phyloP scores from a whole-genome alignment of 2,113 vertebrate genomes.

The Rhinolophus sinicus region DNA sequence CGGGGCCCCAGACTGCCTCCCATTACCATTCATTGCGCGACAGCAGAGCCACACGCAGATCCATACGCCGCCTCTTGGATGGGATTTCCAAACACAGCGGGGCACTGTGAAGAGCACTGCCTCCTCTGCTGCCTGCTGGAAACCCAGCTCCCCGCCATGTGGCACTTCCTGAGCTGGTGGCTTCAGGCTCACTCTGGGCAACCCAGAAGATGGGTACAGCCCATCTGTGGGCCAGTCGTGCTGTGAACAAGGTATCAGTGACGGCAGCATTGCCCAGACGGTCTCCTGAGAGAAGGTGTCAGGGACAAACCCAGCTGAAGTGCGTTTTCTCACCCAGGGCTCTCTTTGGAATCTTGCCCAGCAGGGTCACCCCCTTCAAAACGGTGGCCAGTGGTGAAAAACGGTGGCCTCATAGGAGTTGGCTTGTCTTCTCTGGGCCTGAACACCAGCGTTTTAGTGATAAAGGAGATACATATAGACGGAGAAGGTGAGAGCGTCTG shows the following conservation, averaged over 20 bases:
- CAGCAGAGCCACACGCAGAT: slow-evolving; percentile 65
- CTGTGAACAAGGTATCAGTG: not conserved
- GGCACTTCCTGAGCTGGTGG: not conserved
- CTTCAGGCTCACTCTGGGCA: not conserved
- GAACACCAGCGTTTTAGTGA: not conserved
- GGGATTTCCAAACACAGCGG: slow-evolving; percentile 63
- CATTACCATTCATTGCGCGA: slow-evolving; percentile 67
- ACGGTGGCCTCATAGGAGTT: fast-evolving
- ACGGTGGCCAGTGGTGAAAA: no score
- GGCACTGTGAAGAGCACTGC: not conserved
- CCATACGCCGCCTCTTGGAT: slow-evolving; percentile 74
- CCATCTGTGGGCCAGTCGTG: not conserved
- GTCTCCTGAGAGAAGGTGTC: not conserved
- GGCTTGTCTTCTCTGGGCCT: not conserved
- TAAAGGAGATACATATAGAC: not conserved
- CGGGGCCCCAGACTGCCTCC: slow-evolving; percentile 75
- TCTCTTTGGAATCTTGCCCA: not conserved
- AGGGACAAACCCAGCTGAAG: not conserved
- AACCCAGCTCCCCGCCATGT: slow-evolving; percentile 60
- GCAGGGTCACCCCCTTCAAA: not conserved
- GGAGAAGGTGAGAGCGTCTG: not conserved
- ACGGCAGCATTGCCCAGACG: not conserved
- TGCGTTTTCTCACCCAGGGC: not conserved
- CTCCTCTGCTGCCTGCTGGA: slow-evolving; percentile 63
- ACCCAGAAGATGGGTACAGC: slow-evolving; percentile 5